Conservation (phyloP, 2,113 vertebrate species). For the Myiagra hebetior region DNA sequence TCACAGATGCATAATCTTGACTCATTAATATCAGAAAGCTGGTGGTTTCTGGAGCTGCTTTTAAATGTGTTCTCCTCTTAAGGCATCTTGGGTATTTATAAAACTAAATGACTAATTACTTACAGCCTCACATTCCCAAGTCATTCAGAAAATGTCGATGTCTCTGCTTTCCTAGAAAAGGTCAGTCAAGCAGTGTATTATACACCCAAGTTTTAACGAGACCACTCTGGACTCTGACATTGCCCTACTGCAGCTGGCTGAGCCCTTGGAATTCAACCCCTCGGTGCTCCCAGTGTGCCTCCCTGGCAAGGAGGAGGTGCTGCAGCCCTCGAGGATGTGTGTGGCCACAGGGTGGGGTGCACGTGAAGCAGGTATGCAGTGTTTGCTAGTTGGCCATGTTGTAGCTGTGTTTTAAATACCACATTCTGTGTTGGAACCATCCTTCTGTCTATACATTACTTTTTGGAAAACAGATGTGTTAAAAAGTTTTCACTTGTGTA, state of each 20-base stretch:
- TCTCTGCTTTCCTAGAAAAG: slow-evolving; percentile 47
- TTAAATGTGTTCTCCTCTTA: not conserved
- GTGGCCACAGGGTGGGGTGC: slow-evolving; percentile 40
- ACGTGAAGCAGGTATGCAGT: not conserved
- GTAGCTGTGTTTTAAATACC: not conserved
- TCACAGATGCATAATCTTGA: not conserved
- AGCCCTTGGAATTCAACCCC: slow-evolving; percentile 24
- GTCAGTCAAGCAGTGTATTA: not conserved
- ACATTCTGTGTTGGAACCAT: not conserved
- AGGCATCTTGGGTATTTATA: not conserved
- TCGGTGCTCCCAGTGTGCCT: slow-evolving; percentile 14
- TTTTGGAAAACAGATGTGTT: rapidly evolving
- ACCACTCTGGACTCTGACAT: slow-evolving; percentile 29
- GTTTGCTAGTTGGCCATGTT: not conserved
- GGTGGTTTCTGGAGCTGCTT: not conserved
- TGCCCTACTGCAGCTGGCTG: slow-evolving; percentile 20
- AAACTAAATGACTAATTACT: not conserved
- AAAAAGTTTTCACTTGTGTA: not conserved
- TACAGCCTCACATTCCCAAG: not conserved
- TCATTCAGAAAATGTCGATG: not conserved
- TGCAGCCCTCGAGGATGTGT: slow-evolving; percentile 12
- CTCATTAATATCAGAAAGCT: not conserved
- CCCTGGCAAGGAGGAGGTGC: not conserved
- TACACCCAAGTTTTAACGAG: slow-evolving; percentile 41
- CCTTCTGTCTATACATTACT: not conserved